Conservation (phyloP, 2,888 invertebrate species). For the Carabus problematicus region DNA sequence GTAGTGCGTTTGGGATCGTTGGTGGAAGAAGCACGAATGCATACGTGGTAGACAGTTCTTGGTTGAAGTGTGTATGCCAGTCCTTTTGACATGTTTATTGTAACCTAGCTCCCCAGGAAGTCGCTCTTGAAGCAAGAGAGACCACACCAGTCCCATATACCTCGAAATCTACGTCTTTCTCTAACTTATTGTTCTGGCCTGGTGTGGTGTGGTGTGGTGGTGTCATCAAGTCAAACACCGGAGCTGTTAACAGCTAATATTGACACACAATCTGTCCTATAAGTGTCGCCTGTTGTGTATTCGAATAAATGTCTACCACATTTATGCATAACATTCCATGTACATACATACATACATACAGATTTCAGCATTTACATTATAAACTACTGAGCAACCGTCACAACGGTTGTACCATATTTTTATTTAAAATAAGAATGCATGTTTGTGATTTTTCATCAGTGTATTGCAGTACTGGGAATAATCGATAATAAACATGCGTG, state of each 20-base stretch:
- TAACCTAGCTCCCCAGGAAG: conserved; percentile 53
- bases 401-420: conserved; percentile 39
- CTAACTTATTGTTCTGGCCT: conserved; percentile 12
- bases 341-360: not conserved
- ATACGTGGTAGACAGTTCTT: too few species aligned
- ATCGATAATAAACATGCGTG: too few species aligned
- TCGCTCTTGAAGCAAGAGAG: conserved; percentile 41
- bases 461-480: too few species aligned
- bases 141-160: conserved; percentile 49
- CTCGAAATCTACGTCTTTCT: not conserved
- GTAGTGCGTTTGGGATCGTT: too few species aligned
- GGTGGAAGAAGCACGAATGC: too few species aligned
- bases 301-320: conserved; percentile 44
- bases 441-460: too few species aligned
- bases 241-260: conserved; percentile 45
- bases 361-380: conserved; percentile 44
- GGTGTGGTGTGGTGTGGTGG: conserved; percentile 22
- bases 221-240: conserved; percentile 35
- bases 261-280: conserved; percentile 40
- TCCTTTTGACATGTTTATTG: conserved; percentile 53
- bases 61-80: conserved; percentile 46
- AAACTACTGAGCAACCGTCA: conserved; percentile 42
- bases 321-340: conserved; percentile 14
- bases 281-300: conserved; percentile 44
- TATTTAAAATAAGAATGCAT: too few species aligned